Evolutionary conservation across 2,888 invertebrate species (phyloP).

Genomic region (Lasioglossum lativentre): DNA sequence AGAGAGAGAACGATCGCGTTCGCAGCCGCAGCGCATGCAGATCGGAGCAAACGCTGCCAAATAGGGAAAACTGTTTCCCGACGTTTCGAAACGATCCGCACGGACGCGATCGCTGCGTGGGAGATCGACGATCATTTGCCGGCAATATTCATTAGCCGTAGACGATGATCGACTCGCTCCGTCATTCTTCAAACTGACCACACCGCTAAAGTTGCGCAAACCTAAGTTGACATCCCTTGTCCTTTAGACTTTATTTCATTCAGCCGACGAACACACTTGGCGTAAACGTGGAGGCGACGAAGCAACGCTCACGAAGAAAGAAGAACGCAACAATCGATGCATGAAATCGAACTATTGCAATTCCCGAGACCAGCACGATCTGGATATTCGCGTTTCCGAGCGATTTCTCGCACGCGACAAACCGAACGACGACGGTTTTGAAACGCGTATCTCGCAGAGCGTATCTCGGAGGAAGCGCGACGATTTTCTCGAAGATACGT

Average conservation of each 20-base stretch:
- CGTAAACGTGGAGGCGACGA: too few species aligned
- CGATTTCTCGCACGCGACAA: too few species aligned
- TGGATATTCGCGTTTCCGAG: too few species aligned
- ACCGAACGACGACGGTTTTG: neutral
- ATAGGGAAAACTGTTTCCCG: conserved; percentile 30
- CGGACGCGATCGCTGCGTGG: conserved; percentile 43
- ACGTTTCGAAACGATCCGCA: conserved; percentile 34
- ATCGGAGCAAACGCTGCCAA: conserved; percentile 12
- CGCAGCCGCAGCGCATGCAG: neutral
- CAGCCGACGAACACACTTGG: neutral
- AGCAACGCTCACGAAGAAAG: too few species aligned
- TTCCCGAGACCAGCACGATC: neutral
- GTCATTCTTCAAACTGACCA: conserved; percentile 22
- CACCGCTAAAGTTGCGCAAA: conserved; percentile 20
- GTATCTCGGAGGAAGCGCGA: neutral
- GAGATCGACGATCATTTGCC: conserved; percentile 5
- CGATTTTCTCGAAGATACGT: neutral
- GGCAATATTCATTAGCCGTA: conserved; percentile 7
- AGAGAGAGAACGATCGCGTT: neutral
- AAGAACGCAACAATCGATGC: neutral
- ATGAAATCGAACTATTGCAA: neutral
- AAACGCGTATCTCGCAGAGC: neutral
- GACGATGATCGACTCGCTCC: conserved; percentile 23
- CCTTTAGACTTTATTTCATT: neutral
- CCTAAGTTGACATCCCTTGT: neutral